Base-by-base conservation (phyloP, 2,888 invertebrate genomes). In the Lysandra coridon region DNA sequence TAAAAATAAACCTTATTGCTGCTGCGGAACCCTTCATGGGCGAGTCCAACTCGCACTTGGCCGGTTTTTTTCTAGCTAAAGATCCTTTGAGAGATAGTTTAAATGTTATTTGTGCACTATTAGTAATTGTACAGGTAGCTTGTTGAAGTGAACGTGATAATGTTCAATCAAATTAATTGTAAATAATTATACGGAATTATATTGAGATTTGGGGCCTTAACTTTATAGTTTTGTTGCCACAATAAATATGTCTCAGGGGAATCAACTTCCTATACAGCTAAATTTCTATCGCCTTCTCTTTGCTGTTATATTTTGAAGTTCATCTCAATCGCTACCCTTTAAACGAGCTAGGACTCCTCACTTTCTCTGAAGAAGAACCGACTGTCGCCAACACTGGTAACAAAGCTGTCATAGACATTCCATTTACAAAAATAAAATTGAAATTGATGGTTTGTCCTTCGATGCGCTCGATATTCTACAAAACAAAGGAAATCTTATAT, bases 401-500 rank as follows among this genome's bases (percentile, higher is more conserved):
- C 10, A 44, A 44, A 44, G 44, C 44, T 10, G 6, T 7, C 44
- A 44, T 44, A 44, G 1, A 44, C 6, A 44, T 7, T 44, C 44
- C 49, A 53, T 53, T 7, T 23, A 30, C 49, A 57, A 33, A n/a
- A 7, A 23, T 5, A 76, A 30, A 33, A 53, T 14, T 69, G 69
- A 23, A 14, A 14, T 4, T 33, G 33, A 17, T 17, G 33, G 4
- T 10, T 30, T 69, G 33, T 69, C 10, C 14, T 37, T 14, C 33
- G 14, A 37, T 33, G 30, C 79, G 23, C 73, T 33, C 80, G 78
- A 80, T 78, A 79, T 85, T 83, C 84, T 83, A 82, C 81, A 82
- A 81, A 80, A 76, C 79, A 82, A 82, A 81, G 82, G 83, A 83
- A 83, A 83, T 79, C 80, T 81, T 78, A 88, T 88, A 88, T 88